Evolutionary conservation across 2,888 invertebrate genomes (phyloP).

Genomic region (Luperina testacea): DNA sequence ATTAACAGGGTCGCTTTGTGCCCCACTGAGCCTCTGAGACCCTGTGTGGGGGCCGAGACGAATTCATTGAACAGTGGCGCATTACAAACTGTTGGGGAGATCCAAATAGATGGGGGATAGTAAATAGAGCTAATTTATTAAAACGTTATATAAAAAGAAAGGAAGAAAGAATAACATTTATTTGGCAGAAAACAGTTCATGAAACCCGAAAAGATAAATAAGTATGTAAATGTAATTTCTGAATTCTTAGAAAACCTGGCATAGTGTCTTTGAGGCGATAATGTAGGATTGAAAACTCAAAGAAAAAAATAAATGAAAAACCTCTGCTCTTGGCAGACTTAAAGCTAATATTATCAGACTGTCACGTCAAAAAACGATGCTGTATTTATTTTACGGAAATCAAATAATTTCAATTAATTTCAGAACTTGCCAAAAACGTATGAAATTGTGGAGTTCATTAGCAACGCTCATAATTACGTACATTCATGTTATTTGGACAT

Average conservation of each 20-base stretch:
- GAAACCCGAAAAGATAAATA: not conserved
- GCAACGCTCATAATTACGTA: conserved; percentile 35
- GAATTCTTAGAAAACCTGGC: not conserved
- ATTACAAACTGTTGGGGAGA: not conserved
- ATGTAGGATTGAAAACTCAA: not conserved
- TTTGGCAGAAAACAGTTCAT: not conserved
- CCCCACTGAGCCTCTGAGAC: conserved; percentile 13
- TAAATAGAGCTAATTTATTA: not conserved
- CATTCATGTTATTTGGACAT: conserved; percentile 25
- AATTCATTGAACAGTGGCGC: conserved; percentile 39
- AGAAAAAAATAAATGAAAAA: not conserved
- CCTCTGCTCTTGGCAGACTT: not conserved
- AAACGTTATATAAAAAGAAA: not conserved
- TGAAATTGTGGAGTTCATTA: conserved; percentile 39
- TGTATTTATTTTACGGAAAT: conserved; percentile 7
- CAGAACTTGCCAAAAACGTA: conserved; percentile 21
- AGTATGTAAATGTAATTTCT: not conserved
- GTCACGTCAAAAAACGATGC: not conserved
- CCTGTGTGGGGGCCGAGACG: not conserved
- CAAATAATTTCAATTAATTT: conserved; percentile 32
- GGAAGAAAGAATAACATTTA: not conserved
- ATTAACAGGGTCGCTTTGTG: conserved; percentile 50
- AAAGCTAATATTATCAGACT: not conserved
- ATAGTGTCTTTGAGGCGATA: not conserved
- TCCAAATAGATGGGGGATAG: conserved; percentile 9